Evolutionary conservation across 2,888 invertebrate species (phyloP), one percentile per base, ranked within the genome.

Genomic region (Neelides folsomi): DNA sequence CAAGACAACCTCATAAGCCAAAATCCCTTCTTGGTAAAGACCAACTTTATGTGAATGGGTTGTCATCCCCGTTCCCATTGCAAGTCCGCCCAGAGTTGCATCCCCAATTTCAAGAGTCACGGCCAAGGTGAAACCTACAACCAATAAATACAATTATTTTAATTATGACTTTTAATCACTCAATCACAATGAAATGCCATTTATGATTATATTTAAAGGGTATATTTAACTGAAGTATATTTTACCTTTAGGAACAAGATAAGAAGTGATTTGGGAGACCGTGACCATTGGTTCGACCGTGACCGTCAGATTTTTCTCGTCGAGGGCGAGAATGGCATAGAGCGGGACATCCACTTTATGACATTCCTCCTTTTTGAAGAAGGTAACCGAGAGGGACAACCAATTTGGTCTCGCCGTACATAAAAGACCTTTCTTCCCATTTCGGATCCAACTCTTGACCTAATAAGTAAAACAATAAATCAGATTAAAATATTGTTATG

Each of bases 61-160:
- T 1, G 81, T 81, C 81, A 82, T 82, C n/a, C 81, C 81, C 0
- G 78, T 78, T 12, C 80, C 81, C 67, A 82, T 73, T 0, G 81
- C 81, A 18, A 81, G 70, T 41, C 81, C 81, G 62, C 81, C 82
- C 16, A 81, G 69, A 5, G 81, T 81, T 18, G 81, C 81, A 67
- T 82, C 82, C 1, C 75, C 77, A 47, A 82, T 74, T 68, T 82
- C 82, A 45, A 81, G 73, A 34, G 80, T 80, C 2, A 81, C 80
- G 1, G 79, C 81, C 45, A 82, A 66, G 0, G 81, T 79, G 66
- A 80, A 82, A 0, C 81, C 66, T 64, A 16, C 5, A 47, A 54
- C 3, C 4, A 27, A 7, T 27, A 27, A 27, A 12, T 13, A 19
- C 9, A 8, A 8, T 41, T 7, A 8, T 12, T 8, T 41, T 18